phyloP scores from a whole-genome alignment of 2,113 vertebrate genomes.

The Cheilinus undulatus region DNA sequence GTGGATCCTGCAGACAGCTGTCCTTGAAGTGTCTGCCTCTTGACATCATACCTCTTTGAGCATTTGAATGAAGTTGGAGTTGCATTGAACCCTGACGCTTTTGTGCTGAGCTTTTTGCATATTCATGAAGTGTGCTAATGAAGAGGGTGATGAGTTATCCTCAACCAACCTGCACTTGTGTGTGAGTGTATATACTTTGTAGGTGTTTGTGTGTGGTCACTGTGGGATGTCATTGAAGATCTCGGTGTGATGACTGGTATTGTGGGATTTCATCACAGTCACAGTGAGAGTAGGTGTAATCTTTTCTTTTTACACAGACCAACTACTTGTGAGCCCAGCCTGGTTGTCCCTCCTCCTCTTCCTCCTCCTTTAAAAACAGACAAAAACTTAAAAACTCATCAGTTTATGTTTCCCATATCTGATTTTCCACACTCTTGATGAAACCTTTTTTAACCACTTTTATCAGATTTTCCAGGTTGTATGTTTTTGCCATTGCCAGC shows the following conservation, averaged over 20 bases:
- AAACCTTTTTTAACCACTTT: constrained; percentile 36
- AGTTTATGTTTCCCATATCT: constrained; percentile 12
- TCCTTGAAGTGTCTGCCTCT: neutral
- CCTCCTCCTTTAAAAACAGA: neutral
- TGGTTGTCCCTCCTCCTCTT: constrained; percentile 20
- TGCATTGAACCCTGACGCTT: constrained; percentile 9
- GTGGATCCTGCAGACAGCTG: neutral
- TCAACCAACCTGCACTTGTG: neutral
- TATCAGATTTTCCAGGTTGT: constrained; percentile 28
- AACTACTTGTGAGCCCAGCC: constrained; percentile 37
- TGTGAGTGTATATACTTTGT: constrained; percentile 13
- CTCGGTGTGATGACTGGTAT: constrained; percentile 52
- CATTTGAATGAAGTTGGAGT: constrained; percentile 5
- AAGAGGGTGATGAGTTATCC: constrained; percentile 30
- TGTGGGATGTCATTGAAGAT: constrained; percentile 54
- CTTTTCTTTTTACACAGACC: constrained; percentile 52
- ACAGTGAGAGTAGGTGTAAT: constrained; percentile 57
- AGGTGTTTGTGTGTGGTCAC: constrained; percentile 35
- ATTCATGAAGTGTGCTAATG: constrained; percentile 42
- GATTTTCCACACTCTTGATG: constrained; percentile 19
- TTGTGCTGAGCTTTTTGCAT: constrained; percentile 3
- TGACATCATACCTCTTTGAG: neutral
- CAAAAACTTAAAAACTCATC: constrained; percentile 17
- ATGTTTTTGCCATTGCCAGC: constrained; percentile 1
- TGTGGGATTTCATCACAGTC: constrained; percentile 61